Evolutionary conservation across 2,888 invertebrate species (phyloP), one percentile per base, ranked within the genome.

Genomic region (Conomelus anceps): DNA sequence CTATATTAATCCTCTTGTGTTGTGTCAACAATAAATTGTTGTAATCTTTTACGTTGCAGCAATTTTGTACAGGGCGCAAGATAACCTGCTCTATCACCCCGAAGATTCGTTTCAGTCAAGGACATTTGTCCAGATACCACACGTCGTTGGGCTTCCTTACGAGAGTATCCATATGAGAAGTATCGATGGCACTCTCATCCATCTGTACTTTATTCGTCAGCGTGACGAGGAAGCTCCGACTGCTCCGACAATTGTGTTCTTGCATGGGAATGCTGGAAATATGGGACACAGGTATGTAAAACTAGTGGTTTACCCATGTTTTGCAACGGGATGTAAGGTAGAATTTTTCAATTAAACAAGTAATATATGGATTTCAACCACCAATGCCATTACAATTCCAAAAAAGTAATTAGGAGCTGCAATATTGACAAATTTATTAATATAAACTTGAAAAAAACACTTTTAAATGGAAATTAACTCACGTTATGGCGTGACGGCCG

Each of bases 251-350:
- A 94, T 99, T 92, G 94, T 99, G 88, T 98, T 97, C 93, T 96
- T 99, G 91, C 99, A 99, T 94, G 99, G 99, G 7, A 99, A 99
- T 95, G 99, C 99, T 89, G 99, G 99, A 20, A 99, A 99, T 93
- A 98, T 99, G 95, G 99, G 99, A 0, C 98, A 99, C 93, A 96
- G 97, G 96, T 96, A 91, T 41, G 63, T 63, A n/a, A 63, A n/a
- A 3, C 17, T 20, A 41, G 7, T 17, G 17, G 17, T 17, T 17
- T 13, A 41, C 41, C n/a, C n/a, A n/a, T n/a, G n/a, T n/a, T n/a
- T n/a, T n/a, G n/a, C n/a, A n/a, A n/a, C n/a, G n/a, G n/a, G n/a
- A n/a, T n/a, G n/a, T n/a, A n/a, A n/a, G n/a, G n/a, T n/a, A n/a
- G n/a, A n/a, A n/a, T n/a, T n/a, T n/a, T n/a, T n/a, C n/a, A n/a